A percentile compares a stretch with the other conserved stretches of the same genome.
Evolutionary conservation across 2,797 vertebrate genomes (phyloP).

Genomic region (Hyperoplus immaculatus): DNA sequence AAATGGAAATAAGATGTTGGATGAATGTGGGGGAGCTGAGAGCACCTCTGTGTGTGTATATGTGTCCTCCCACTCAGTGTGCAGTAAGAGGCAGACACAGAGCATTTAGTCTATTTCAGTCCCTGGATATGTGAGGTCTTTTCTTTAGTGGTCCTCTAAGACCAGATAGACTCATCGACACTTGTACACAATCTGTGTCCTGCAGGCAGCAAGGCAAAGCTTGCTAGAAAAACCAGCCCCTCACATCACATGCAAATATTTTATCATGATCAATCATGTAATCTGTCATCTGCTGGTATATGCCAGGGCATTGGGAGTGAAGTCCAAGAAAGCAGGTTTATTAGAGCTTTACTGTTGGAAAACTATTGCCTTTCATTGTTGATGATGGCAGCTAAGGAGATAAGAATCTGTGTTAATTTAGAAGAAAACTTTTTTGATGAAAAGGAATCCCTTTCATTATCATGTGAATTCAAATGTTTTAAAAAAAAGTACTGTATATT

Average conservation of each 20-base stretch:
- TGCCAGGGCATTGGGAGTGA: too few relatives aligned
- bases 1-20: slow-evolving; percentile 48
- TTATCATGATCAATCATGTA: not conserved
- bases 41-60: slow-evolving; percentile 66
- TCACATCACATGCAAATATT: slow-evolving; percentile 9
- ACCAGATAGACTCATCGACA: slow-evolving; percentile 68
- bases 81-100: slow-evolving; percentile 64
- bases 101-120: slow-evolving; percentile 78
- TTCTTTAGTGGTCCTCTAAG: slow-evolving; percentile 69
- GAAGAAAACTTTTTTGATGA: not conserved
- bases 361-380: not conserved
- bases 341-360: not conserved
- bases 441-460: not conserved
- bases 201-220: slow-evolving; percentile 29
- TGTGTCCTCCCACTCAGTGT: slow-evolving; percentile 73
- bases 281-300: not conserved
- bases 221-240: slow-evolving; percentile 15
- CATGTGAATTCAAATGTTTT: not conserved
- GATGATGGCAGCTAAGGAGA: not conserved
- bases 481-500: not conserved
- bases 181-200: slow-evolving; percentile 56
- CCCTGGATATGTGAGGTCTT: slow-evolving; percentile 59
- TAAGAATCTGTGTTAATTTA: not conserved
- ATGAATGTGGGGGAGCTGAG: slow-evolving; percentile 65
- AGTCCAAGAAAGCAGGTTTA: not conserved